A percentile compares a stretch with the other conserved stretches of the same genome.
These are phyloP conservation scores for Pseudonaja textilis DNA, from an alignment of 2,113 vertebrate species.

Conservation along the genomic window DNA sequence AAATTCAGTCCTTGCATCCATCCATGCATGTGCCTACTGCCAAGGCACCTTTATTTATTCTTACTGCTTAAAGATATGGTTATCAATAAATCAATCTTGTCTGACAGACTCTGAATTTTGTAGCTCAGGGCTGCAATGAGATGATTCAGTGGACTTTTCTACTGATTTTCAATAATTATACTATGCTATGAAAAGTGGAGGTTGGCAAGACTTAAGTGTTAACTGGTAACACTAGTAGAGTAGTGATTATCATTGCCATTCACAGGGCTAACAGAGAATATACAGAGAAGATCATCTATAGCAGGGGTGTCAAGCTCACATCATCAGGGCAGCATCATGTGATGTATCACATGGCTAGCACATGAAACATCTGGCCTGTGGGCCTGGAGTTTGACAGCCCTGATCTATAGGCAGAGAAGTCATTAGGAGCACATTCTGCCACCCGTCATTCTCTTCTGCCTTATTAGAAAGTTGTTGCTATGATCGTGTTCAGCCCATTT, in stretches of 20 bases:
- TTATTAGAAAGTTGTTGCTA: background rate
- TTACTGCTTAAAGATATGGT: background rate
- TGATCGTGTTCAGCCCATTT: background rate
- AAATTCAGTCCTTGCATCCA: background rate
- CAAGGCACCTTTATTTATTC: background rate
- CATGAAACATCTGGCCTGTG: too few relatives aligned
- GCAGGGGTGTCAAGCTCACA: background rate
- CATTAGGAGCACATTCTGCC: background rate
- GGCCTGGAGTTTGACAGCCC: too few relatives aligned
- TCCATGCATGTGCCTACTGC: background rate
- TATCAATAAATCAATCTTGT: background rate
- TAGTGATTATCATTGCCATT: background rate
- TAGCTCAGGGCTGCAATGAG: background rate
- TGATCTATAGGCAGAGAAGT: background rate
- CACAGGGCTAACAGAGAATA: background rate
- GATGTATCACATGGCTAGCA: too few relatives aligned
- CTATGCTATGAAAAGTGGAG: background rate
- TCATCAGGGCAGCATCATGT: too few relatives aligned
- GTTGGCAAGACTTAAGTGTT: background rate
- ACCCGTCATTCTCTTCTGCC: background rate
- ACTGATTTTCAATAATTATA: background rate
- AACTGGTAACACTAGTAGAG: background rate
- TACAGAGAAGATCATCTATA: background rate
- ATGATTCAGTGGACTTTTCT: background rate
- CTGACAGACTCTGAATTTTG: background rate